Evolutionary conservation across 2,888 invertebrate species (phyloP).

Genomic region (Drosophila acutilabella): DNA sequence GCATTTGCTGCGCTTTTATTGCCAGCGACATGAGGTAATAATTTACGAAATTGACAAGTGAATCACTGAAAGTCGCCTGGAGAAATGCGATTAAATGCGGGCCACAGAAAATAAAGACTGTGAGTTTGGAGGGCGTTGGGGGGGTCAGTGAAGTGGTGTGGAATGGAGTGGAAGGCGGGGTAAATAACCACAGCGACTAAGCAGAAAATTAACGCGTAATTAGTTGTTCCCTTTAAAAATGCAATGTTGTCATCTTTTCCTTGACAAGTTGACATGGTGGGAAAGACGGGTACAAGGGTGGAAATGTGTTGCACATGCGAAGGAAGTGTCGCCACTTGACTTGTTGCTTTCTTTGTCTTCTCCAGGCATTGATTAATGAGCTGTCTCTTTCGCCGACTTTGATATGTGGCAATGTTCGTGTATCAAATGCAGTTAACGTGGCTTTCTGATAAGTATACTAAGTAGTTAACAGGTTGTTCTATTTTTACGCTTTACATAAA

Average conservation of each 20-base stretch:
- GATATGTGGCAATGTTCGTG: constrained; percentile 54
- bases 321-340: constrained; percentile 74
- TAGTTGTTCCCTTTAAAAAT: constrained; percentile 72
- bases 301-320: constrained; percentile 20
- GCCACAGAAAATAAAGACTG: neutral
- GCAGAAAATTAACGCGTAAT: constrained; percentile 79
- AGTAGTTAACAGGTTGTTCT: constrained; percentile 42
- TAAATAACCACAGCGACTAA: constrained; percentile 39
- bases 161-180: neutral
- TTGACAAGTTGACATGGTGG: neutral
- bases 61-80: constrained; percentile 55
- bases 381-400: constrained; percentile 64
- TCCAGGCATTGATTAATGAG: constrained; percentile 70
- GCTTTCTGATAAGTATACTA: constrained; percentile 11
- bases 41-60: constrained; percentile 78
- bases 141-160: neutral
- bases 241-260: constrained; percentile 62
- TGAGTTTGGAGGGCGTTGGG: too few species aligned
- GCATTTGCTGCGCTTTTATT: constrained; percentile 56
- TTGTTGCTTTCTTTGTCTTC: constrained; percentile 68
- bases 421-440: constrained; percentile 43
- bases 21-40: constrained; percentile 64
- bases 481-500: neutral
- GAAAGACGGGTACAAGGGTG: neutral
- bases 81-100: constrained; percentile 21